Evolutionary conservation across 2,113 vertebrate species (phyloP), one percentile per base, ranked within the genome.

Genomic region (rat (Rattus norvegicus)): DNA sequence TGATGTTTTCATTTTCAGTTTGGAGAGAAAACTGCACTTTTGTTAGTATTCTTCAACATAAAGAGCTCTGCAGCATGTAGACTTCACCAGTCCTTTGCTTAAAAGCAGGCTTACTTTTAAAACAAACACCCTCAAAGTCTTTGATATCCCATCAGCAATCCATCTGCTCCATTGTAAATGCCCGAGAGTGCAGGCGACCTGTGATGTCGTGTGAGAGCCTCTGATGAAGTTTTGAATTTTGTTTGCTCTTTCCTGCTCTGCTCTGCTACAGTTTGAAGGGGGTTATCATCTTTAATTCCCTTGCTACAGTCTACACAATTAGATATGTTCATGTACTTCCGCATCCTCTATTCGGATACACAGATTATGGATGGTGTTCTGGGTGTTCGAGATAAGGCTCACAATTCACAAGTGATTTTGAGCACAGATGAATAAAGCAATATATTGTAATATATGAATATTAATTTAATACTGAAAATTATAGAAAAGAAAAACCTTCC

Each of bases 131-230:
- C 92, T 97, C 77, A 95, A 98, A 97, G 98, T 97, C 97, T 97
- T 97, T 98, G 94, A 97, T 98, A 97, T 88, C 20, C 39, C 88
- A 98, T 98, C 98, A 98, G 97, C 96, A 96, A 98, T 98, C 98
- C 98, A 98, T 98, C 98, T 98, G 98, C 94, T 98, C 97, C 91
- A 94, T 93, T 97, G 94, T 93, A 97, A 97, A 98, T 95, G 97
- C 96, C 98, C 95, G 97, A 91, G 96, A 98, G 98, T 98, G 98
- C 98, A 99, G 98, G 98, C 98, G 98, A 98, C 97, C 93, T 95
- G 87, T 95, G 97, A 97, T 10, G 0, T 97, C 96, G 97, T 85
- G 91, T 95, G 95, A 97, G 86, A 95, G 97, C 97, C 98, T 97
- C 98, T 99, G 98, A 98, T 98, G 97, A 98, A 98, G 97, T 98